Percentiles rank a stretch among this genome's conserved stretches.
Conservation (phyloP, 92 coral and sea anemone genomes). For the Epizoanthus rinbou region DNA sequence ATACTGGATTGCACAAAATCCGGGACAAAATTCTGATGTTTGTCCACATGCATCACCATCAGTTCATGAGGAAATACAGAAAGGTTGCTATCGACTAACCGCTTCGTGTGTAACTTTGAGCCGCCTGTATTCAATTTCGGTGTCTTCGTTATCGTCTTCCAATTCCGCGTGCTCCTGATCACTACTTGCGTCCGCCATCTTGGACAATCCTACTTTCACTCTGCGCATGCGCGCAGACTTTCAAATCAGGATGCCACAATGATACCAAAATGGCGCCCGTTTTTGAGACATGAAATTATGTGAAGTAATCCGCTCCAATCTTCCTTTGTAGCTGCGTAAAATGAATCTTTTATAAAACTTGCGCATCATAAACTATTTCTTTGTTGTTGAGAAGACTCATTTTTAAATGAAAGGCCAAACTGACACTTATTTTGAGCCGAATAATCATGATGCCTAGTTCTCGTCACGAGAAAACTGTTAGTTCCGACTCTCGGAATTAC, state of each 20-base stretch:
- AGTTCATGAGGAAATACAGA: neutral
- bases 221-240: slow-evolving; percentile 73
- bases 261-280: slow-evolving; percentile 95
- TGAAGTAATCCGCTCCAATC: slow-evolving; percentile 91
- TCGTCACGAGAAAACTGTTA: slow-evolving; percentile 84
- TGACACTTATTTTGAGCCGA: slow-evolving; percentile 70
- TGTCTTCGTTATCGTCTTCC: slow-evolving; percentile 48
- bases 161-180: slow-evolving; percentile 49
- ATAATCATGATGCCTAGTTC: slow-evolving; percentile 95
- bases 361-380: slow-evolving; percentile 59
- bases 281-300: slow-evolving; percentile 54
- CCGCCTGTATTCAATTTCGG: slow-evolving; percentile 64
- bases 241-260: slow-evolving; percentile 53
- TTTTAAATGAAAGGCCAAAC: slow-evolving; percentile 70
- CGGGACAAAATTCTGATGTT: no score
- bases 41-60: neutral
- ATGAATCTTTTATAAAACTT: slow-evolving; percentile 67
- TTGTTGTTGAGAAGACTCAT: slow-evolving; percentile 65
- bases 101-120: slow-evolving; percentile 63
- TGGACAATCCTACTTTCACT: slow-evolving; percentile 38
- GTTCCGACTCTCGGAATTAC: slow-evolving; percentile 95
- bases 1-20: no score
- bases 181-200: slow-evolving; percentile 73
- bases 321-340: slow-evolving; percentile 63
- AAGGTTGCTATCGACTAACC: slow-evolving; percentile 37